Evolutionary conservation across 2,113 vertebrate genomes (phyloP).

Genomic region (Syngnathus typhle): DNA sequence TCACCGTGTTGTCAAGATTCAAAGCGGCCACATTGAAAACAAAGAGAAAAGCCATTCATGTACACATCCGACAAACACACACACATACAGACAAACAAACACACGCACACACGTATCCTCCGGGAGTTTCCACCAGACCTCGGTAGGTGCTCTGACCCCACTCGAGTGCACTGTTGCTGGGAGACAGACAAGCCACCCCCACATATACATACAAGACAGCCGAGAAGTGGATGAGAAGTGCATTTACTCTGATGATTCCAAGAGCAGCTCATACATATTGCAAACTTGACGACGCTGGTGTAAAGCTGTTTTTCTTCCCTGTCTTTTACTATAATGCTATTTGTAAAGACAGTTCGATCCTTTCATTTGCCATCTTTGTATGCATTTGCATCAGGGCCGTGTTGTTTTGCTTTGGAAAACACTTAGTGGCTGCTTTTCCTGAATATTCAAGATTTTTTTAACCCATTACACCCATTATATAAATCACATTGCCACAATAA

Average conservation of each 20-base stretch:
- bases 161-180: slow-evolving; percentile 34
- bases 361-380: neutral
- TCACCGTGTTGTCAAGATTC: slow-evolving; percentile 6
- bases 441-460: neutral
- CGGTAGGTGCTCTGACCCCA: slow-evolving; percentile 9
- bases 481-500: neutral
- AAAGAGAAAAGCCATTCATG: neutral
- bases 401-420: neutral
- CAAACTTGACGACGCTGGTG: slow-evolving; percentile 19
- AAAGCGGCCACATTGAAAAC: neutral
- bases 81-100: neutral
- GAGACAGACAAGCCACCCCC: slow-evolving; percentile 31
- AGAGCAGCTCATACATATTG: slow-evolving; percentile 52
- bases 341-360: neutral
- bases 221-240: slow-evolving; percentile 27
- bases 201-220: slow-evolving; percentile 28
- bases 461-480: neutral
- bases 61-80: slow-evolving; percentile 7
- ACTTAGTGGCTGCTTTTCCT: neutral
- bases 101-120: slow-evolving; percentile 2
- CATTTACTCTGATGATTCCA: slow-evolving; percentile 40
- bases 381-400: neutral
- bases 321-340: slow-evolving; percentile 8
- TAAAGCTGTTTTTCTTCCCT: slow-evolving; percentile 19
- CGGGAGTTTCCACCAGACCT: slow-evolving; percentile 15